Evolutionary conservation across 2,797 vertebrate species (phyloP).

Genomic region (Halcyon chelicuti): DNA sequence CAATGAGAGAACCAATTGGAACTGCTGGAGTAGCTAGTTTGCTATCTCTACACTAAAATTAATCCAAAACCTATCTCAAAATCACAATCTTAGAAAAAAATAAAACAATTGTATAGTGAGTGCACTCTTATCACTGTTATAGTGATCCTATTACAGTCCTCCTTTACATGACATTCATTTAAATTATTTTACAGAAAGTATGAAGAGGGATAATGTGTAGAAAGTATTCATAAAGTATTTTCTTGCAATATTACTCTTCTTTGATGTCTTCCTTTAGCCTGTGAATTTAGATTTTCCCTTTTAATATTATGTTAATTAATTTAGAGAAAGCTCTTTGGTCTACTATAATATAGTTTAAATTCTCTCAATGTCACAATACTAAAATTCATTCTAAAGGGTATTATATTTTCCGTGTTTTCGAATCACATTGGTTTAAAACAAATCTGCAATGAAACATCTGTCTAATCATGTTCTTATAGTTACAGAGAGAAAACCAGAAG

Average conservation of each 20-base stretch:
- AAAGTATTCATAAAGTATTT: neutral
- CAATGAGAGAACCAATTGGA: neutral
- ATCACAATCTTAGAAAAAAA: neutral
- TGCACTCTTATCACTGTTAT: neutral
- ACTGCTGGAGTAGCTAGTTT: neutral
- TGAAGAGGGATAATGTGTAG: neutral
- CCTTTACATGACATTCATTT: neutral
- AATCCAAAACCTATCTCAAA: neutral
- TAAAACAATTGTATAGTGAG: neutral
- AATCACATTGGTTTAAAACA: constrained; percentile 32
- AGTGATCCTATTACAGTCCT: neutral
- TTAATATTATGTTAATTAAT: constrained; percentile 2
- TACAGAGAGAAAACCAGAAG: constrained; percentile 7
- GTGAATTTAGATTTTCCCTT: neutral
- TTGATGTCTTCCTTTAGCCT: neutral
- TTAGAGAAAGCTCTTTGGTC: neutral
- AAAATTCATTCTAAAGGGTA: neutral
- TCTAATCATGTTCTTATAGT: constrained; percentile 3
- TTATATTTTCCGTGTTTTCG: neutral
- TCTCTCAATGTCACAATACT: neutral
- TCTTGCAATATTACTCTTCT: neutral
- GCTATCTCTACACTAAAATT: neutral
- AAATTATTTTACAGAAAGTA: constrained; percentile 10
- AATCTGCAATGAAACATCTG: constrained; percentile 40
- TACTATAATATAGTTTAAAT: neutral